phyloP scores from a whole-genome alignment of 2,113 vertebrate species.

The Brachirus orientalis region DNA sequence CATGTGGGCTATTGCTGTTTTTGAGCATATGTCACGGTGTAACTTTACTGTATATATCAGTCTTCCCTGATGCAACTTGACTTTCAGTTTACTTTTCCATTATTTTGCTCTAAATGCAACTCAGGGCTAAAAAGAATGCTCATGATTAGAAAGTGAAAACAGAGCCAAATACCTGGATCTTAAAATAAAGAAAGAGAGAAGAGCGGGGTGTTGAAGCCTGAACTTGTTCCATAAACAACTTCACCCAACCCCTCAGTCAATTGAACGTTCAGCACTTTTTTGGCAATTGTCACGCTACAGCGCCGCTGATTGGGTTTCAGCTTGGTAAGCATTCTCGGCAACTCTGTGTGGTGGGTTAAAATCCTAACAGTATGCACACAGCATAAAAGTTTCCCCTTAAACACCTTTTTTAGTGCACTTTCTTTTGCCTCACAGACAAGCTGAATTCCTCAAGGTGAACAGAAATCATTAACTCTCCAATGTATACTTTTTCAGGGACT shows the following conservation, averaged over 20 bases:
- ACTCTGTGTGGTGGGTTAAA: slow-evolving; percentile 25
- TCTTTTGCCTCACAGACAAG: background rate
- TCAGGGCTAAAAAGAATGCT: slow-evolving; percentile 16
- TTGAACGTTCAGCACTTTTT: slow-evolving; percentile 25
- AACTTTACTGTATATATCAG: slow-evolving; percentile 14
- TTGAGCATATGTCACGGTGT: slow-evolving; percentile 1
- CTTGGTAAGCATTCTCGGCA: slow-evolving; percentile 14
- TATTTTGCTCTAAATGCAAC: slow-evolving; percentile 68
- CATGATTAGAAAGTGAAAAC: slow-evolving; percentile 50
- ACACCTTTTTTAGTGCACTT: slow-evolving; percentile 36
- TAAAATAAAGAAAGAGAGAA: background rate
- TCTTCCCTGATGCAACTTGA: slow-evolving; percentile 35
- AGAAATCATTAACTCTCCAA: slow-evolving; percentile 4
- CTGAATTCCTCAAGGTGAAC: background rate
- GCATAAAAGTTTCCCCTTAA: slow-evolving; percentile 24
- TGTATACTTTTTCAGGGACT: background rate
- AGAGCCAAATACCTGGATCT: slow-evolving; percentile 38
- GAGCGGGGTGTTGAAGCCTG: background rate
- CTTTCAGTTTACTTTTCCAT: slow-evolving; percentile 57
- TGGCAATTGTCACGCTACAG: slow-evolving; percentile 11
- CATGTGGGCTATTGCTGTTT: slow-evolving; percentile 11
- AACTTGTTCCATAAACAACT: slow-evolving; percentile 42
- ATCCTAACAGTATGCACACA: slow-evolving; percentile 2
- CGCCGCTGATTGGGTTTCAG: slow-evolving; percentile 43
- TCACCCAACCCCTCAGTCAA: slow-evolving; percentile 22